Evolutionary conservation across 2,888 invertebrate species (phyloP).

Genomic region (Baronia brevicornis): DNA sequence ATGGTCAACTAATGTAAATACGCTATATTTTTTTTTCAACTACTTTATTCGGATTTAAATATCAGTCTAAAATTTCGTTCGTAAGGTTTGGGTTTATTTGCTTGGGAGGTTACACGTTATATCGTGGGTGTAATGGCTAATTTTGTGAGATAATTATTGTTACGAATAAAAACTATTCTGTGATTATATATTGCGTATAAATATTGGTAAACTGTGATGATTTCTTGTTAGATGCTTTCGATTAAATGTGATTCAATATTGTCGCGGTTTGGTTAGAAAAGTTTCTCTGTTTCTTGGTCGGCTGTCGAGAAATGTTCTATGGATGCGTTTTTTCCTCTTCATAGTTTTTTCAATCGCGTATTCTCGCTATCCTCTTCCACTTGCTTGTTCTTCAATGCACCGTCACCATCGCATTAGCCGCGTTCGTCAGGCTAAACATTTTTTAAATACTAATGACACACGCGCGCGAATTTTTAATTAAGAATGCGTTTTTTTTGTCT

Average conservation of each 20-base stretch:
- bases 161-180: conserved; percentile 44
- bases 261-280: conserved; percentile 51
- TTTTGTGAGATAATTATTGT: conserved; percentile 43
- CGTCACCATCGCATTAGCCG: conserved; percentile 12
- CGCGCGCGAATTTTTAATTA: conserved; percentile 21
- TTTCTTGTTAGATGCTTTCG: conserved; percentile 29
- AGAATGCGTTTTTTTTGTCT: conserved; percentile 16
- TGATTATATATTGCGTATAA: conserved; percentile 61
- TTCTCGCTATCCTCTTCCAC: conserved; percentile 23
- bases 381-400: conserved; percentile 20
- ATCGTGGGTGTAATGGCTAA: conserved; percentile 37
- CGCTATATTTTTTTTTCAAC: conserved; percentile 54
- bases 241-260: conserved; percentile 43
- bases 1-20: conserved; percentile 75
- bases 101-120: conserved; percentile 46
- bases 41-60: conserved; percentile 63
- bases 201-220: conserved; percentile 47
- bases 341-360: conserved; percentile 49
- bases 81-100: conserved; percentile 65
- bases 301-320: conserved; percentile 17
- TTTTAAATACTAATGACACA: conserved; percentile 15
- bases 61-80: conserved; percentile 75
- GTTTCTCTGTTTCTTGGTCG: conserved; percentile 32
- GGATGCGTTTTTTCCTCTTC: conserved; percentile 66
- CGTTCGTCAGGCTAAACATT: conserved; percentile 17